Evolutionary conservation across 2,888 invertebrate genomes (phyloP), one percentile per base, ranked within the genome.

Genomic region (Anthrax anthrax): DNA sequence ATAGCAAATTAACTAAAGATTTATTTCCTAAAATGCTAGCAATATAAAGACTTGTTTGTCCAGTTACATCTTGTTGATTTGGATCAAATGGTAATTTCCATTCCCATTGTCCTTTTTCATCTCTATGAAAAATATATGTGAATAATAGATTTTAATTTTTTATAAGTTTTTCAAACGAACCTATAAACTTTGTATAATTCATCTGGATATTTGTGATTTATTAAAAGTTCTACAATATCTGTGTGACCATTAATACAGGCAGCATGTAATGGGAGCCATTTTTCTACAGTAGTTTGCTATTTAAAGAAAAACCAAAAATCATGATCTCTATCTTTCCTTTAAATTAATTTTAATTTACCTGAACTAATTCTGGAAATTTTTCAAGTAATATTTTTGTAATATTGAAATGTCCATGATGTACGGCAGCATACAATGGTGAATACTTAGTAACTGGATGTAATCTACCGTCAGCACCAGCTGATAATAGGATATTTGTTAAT

Each of bases 191-290:
- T 72, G 58, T 80, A 69, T 43, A 82, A 64, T 56, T 77, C 69
- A 29, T 78, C 73, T 0, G 94, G 90, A 70, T 95, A 96, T 0
- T 81, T 74, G 63, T 81, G 86, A 56, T 80, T 77, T 13, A 96
- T 76, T 13, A 97, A 72, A 45, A 85, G 67, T 47, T 87, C 82
- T 47, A 94, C 76, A 32, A 92, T 71, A 13, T 77, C 62, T 23
- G 80, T 73, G 64, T 92, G 90, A 0, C 90, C 91, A 57, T 89
- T 88, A 58, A 91, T 87, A 51, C 86, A 84, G 38, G 91, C 90
- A 9, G 92, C 91, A 71, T 96, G 96, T 18, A 94, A 72, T 0
- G 95, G 94, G 50, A 92, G 70, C 87, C 92, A 90, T 57, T 84
- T 80, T 64, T 94, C 94, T 0, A 91, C 89, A 0, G 94, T 95